phyloP scores from a whole-genome alignment of 1,140 invertebrate genomes.

The Drosophila punjabiensis region DNA sequence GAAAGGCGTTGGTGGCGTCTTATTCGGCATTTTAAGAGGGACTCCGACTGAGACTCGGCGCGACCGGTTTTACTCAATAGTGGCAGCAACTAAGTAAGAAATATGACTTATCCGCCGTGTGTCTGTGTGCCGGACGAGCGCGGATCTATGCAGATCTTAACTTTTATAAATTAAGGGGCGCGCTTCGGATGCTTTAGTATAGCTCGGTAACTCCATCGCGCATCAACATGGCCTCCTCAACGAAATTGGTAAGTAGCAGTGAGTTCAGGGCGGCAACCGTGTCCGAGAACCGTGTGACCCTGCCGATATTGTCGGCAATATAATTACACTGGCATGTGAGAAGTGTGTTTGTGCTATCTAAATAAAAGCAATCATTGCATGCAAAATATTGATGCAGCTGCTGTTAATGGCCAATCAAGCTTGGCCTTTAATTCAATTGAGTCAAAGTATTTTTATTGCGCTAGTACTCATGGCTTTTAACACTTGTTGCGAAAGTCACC shows the following conservation, averaged over 20 bases:
- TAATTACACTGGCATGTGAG: conserved; percentile 52
- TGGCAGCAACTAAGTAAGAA: conserved; percentile 39
- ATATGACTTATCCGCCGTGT: conserved; percentile 43
- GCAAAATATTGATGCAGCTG: conserved; percentile 49
- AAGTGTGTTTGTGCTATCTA: conserved; percentile 35
- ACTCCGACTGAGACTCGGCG: neutral
- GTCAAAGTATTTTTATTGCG: neutral
- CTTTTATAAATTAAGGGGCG: conserved; percentile 55
- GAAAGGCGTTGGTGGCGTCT: conserved; percentile 38
- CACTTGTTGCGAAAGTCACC: neutral
- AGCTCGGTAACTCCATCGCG: conserved; percentile 70
- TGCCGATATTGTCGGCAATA: conserved; percentile 25
- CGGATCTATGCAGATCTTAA: conserved; percentile 71
- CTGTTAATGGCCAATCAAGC: conserved; percentile 19
- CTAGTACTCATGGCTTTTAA: neutral
- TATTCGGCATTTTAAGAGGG: conserved; percentile 15
- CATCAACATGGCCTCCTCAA: conserved; percentile 77
- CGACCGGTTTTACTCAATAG: conserved; percentile 56
- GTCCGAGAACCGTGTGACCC: conserved; percentile 21
- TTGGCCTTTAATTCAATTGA: neutral
- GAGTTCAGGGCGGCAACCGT: conserved; percentile 1
- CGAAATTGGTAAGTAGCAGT: conserved; percentile 74
- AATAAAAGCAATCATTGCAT: conserved; percentile 35
- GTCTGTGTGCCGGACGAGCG: conserved; percentile 22
- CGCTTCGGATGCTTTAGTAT: conserved; percentile 66